These are phyloP conservation scores for Arrhopalites spinosus DNA, from an alignment of 2,888 invertebrate species.

Conservation along the genomic window DNA sequence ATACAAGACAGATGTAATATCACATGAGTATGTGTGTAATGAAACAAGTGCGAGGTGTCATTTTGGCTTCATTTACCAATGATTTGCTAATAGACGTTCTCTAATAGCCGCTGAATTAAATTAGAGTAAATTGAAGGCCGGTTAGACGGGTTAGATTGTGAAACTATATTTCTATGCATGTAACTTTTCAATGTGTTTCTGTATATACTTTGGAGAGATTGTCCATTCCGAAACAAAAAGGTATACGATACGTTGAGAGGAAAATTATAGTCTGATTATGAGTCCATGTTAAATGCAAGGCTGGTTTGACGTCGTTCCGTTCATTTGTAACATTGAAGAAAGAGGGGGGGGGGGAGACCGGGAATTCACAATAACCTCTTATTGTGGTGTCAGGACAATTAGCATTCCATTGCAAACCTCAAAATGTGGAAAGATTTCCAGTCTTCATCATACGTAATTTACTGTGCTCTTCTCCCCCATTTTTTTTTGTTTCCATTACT, in stretches of 20 bases:
- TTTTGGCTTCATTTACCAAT: slow-evolving; percentile 1
- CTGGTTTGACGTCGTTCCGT: neutral
- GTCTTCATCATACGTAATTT: too few species aligned
- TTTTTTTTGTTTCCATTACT: too few species aligned
- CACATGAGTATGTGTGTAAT: neutral
- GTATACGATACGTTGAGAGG: slow-evolving; percentile 24
- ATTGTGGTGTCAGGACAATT: slow-evolving; percentile 40
- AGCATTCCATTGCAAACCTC: slow-evolving; percentile 28
- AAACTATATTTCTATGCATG: neutral
- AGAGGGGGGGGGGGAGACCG: neutral
- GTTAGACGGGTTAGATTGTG: slow-evolving; percentile 20
- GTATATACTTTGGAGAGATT: too few species aligned
- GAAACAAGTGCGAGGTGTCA: neutral
- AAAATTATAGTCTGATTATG: slow-evolving; percentile 27
- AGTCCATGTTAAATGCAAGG: neutral
- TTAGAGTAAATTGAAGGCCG: slow-evolving; percentile 38
- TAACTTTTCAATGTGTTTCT: neutral
- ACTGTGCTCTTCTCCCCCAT: too few species aligned
- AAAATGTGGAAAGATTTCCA: slow-evolving; percentile 13
- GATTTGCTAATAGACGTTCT: slow-evolving; percentile 25
- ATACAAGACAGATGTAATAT: too few species aligned
- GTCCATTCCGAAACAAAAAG: too few species aligned
- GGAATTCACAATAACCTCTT: too few species aligned
- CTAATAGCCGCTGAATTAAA: slow-evolving; percentile 30
- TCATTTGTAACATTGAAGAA: neutral